These are phyloP conservation scores for Ceratosolen fusciceps DNA, from an alignment of 1,140 invertebrate genomes.

Conservation along the genomic window DNA sequence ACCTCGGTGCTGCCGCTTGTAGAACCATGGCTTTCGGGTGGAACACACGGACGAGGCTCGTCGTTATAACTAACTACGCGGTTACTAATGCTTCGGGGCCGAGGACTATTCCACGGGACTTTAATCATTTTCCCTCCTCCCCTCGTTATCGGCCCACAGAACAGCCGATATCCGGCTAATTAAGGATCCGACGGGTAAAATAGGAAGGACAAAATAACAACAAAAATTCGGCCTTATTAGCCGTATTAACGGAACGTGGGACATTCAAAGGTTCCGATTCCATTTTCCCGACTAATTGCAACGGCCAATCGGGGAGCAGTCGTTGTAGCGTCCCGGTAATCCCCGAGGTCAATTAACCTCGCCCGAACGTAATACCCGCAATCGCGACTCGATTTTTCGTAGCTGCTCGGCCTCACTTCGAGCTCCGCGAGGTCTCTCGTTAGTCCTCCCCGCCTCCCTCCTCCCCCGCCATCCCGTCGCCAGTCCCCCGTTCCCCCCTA, in stretches of 20 bases:
- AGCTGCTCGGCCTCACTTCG: too few relatives aligned
- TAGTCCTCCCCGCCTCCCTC: too few relatives aligned
- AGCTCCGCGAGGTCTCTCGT: too few relatives aligned
- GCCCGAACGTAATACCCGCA: not conserved
- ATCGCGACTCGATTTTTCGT: not conserved
- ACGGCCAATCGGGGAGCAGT: conserved; percentile 9
- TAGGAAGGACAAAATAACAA: too few relatives aligned
- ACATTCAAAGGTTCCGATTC: conserved; percentile 30
- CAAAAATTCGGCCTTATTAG: not conserved
- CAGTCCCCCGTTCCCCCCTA: too few relatives aligned
- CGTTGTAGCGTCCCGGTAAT: conserved; percentile 18
- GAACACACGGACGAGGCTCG: not conserved
- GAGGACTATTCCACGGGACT: not conserved
- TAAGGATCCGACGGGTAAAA: not conserved
- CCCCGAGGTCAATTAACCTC: not conserved
- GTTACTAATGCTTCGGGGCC: not conserved
- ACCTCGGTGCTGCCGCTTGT: too few relatives aligned
- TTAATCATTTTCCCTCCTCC: not conserved
- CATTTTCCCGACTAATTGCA: conserved; percentile 35
- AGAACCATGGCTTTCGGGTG: not conserved
- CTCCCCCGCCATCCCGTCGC: too few relatives aligned
- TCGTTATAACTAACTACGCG: not conserved
- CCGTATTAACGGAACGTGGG: not conserved
- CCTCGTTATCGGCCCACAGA: not conserved
- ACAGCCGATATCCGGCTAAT: not conserved